Evolutionary conservation across 2,888 invertebrate genomes (phyloP).

Genomic region (Caenorhabditis auriculariae): DNA sequence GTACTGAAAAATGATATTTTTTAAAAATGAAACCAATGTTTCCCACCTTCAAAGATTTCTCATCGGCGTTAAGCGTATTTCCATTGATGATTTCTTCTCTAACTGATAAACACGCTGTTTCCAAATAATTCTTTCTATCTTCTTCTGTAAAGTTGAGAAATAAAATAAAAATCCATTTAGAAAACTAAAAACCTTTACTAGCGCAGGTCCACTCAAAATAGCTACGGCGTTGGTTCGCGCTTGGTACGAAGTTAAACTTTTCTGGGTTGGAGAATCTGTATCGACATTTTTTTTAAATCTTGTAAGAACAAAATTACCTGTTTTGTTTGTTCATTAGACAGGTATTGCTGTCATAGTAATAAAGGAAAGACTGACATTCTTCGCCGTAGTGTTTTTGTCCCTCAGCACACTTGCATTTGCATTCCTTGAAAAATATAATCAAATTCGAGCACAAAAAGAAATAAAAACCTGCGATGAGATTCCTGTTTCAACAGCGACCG

Average conservation of each 20-base stretch:
- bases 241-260: slow-evolving; percentile 53
- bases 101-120: slow-evolving; percentile 18
- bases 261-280: slow-evolving; percentile 56
- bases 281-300: not conserved
- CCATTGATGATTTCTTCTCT: no score
- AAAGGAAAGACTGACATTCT: slow-evolving; percentile 57
- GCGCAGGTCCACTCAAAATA: slow-evolving; percentile 61
- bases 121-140: slow-evolving; percentile 18
- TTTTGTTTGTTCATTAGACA: slow-evolving; percentile 62
- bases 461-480: slow-evolving; percentile 25
- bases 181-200: slow-evolving; percentile 31
- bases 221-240: slow-evolving; percentile 37
- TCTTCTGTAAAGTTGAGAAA: no score
- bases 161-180: no score
- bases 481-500: slow-evolving; percentile 54
- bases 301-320: slow-evolving; percentile 22
- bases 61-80: no score
- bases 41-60: no score
- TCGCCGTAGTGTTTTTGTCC: slow-evolving; percentile 47
- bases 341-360: slow-evolving; percentile 59
- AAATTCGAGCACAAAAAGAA: not conserved
- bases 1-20: no score
- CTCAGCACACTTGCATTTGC: slow-evolving; percentile 32
- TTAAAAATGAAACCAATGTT: no score
- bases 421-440: slow-evolving; percentile 11